These are phyloP conservation scores for Chelon labrosus DNA, from an alignment of 2,797 vertebrate species.

Conservation along the genomic window DNA sequence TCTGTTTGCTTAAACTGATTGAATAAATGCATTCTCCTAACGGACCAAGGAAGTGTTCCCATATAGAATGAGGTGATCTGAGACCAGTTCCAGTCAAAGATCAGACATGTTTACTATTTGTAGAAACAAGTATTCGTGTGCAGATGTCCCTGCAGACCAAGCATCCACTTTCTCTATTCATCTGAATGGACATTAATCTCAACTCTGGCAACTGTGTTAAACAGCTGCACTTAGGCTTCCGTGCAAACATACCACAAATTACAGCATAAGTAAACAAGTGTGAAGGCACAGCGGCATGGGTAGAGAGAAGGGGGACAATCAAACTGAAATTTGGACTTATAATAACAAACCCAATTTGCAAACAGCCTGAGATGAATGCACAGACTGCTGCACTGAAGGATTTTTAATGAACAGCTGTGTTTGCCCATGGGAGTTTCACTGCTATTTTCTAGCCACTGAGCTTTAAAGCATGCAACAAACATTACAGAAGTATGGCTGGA, in stretches of 20 bases:
- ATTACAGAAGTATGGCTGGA: background rate
- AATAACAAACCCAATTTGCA: constrained; percentile 9
- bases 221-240: constrained; percentile 15
- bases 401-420: constrained; percentile 27
- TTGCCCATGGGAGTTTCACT: background rate
- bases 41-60: too few species aligned
- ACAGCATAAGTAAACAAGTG: constrained; percentile 3
- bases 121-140: too few species aligned
- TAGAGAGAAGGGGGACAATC: background rate
- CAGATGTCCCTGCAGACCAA: too few species aligned
- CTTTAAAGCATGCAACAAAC: constrained; percentile 4
- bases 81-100: too few species aligned
- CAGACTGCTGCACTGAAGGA: background rate
- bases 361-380: constrained; percentile 9
- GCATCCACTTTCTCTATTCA: too few species aligned
- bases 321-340: background rate
- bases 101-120: too few species aligned
- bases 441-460: constrained; percentile 3
- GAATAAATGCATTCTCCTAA: too few species aligned
- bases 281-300: background rate
- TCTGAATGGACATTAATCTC: too few species aligned
- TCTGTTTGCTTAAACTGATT: too few species aligned
- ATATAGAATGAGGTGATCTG: too few species aligned
- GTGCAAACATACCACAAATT: constrained; percentile 7
- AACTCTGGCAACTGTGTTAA: constrained; percentile 13